Evolutionary conservation across 2,888 invertebrate species (phyloP).

Genomic region (Torymus texanus): DNA sequence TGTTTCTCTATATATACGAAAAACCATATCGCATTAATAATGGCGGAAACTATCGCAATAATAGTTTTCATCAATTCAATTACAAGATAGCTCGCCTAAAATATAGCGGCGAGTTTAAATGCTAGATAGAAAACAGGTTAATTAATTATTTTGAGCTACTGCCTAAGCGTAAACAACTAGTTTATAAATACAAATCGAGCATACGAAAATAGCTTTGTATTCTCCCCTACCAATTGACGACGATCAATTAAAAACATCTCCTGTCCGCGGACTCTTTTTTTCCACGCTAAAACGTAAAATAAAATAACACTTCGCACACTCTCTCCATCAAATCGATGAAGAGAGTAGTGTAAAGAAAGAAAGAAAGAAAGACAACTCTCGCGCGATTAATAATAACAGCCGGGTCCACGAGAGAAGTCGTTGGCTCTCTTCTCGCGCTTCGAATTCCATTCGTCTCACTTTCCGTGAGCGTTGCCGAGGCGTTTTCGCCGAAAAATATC

Average conservation of each 20-base stretch:
- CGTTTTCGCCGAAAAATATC: conserved; percentile 29
- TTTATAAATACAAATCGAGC: conserved; percentile 29
- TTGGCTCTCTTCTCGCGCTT: background rate
- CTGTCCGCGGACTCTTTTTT: background rate
- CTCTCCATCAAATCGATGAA: too few species aligned
- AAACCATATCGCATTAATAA: too few species aligned
- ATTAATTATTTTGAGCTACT: conserved; percentile 16
- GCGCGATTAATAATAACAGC: conserved; percentile 22
- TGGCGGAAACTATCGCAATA: too few species aligned
- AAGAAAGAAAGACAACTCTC: background rate
- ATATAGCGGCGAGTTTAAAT: background rate
- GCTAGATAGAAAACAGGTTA: conserved; percentile 18
- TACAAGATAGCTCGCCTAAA: too few species aligned
- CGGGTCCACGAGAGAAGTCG: background rate
- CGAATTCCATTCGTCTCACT: conserved; percentile 34
- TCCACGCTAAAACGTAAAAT: too few species aligned
- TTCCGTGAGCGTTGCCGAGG: conserved; percentile 13
- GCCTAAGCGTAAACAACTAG: background rate
- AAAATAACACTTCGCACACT: too few species aligned
- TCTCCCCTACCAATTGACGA: background rate
- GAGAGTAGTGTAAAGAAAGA: background rate
- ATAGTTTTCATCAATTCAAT: too few species aligned
- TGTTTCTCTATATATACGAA: too few species aligned
- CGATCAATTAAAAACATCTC: conserved; percentile 12
- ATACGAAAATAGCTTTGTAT: background rate